These are phyloP conservation scores for Drosophila repleta DNA, from an alignment of 1,140 invertebrate species.

Conservation along the genomic window DNA sequence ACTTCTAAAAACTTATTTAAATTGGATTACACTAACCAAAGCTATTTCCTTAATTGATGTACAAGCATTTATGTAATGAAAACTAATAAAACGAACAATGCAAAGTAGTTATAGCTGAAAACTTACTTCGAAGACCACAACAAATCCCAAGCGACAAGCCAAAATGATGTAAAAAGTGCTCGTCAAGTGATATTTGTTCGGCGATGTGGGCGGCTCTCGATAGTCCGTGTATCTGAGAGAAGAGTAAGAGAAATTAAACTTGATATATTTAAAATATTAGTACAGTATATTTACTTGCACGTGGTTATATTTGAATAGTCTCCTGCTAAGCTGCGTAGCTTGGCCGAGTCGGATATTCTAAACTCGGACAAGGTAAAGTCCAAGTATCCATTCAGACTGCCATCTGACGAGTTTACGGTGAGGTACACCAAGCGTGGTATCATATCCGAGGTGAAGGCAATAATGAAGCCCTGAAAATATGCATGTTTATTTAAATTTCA, in stretches of 20 bases:
- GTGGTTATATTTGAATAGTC: constrained; percentile 59
- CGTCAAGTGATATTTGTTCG: constrained; percentile 88
- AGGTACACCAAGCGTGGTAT: constrained; percentile 96
- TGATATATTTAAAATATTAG: not conserved
- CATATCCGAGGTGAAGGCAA: constrained; percentile 99
- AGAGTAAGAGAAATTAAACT: not conserved
- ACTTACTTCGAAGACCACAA: constrained; percentile 96
- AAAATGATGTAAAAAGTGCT: constrained; percentile 96
- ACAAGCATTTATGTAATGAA: constrained; percentile 46
- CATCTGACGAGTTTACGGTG: constrained; percentile 86
- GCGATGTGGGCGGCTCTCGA: constrained; percentile 88
- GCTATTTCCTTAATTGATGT: constrained; percentile 34
- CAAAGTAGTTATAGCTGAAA: not conserved
- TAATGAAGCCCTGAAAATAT: constrained; percentile 97
- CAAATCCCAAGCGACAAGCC: constrained; percentile 94
- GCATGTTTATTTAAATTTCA: too few species aligned
- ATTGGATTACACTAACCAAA: constrained; percentile 27
- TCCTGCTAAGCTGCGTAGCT: constrained; percentile 81
- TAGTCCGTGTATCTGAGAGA: constrained; percentile 87
- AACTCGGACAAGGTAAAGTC: constrained; percentile 93
- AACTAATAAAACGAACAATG: constrained; percentile 41
- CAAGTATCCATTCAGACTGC: constrained; percentile 90
- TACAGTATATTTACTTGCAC: constrained; percentile 80
- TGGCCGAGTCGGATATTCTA: constrained; percentile 89
- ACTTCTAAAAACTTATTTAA: constrained; percentile 44